Base-by-base conservation (phyloP, 2,113 vertebrate genomes). In the Lampris incognitus region DNA sequence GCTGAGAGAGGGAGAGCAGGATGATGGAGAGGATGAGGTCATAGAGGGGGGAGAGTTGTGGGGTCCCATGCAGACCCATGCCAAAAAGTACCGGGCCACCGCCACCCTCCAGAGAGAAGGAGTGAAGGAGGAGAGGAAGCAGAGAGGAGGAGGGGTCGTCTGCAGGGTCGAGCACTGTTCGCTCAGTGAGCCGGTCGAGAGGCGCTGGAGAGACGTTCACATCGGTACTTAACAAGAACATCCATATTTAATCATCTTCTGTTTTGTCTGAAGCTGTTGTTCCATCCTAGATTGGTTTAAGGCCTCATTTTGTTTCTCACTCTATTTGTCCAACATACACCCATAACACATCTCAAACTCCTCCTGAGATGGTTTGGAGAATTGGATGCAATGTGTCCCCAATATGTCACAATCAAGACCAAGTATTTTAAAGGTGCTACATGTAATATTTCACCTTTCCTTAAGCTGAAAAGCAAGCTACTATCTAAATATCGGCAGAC, bases 151-250 rank as follows among this genome's bases (percentile, higher is more conserved):
- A 9, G 85, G 88, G 41, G 84, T 94, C 24, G 73, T 92, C 3
- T 95, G 94, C 49, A 87, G 92, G 72, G 92, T 95, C 60, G 78
- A 88, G 3, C 94, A 95, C 69, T 90, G 89, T 56, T 95, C 93
- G 2, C 76, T 95, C 0, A 66, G 64, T 0, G 82, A 93, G 49
- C 93, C 94, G 1, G 84, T 94, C 5, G 92, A 92, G 75, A 92
- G 67, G 82, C 71, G 80, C 55, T 95, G 93, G 94, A 92, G 55
- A 74, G 82, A 88, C 55, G 60, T 49, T 46, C 72, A 81, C 3
- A 69, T 84, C 4, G 91, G 94, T 94, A 89, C 6, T 64, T 76
- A 77, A 66, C 46, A n/a, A 49, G 51, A n/a, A 4, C n/a, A 69
- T 68, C 59, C 46, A 59, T 8, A 1, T 0, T 41, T 13, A 37